phyloP scores from a whole-genome alignment of 2,797 vertebrate species.

The Lagorchestes hirsutus region DNA sequence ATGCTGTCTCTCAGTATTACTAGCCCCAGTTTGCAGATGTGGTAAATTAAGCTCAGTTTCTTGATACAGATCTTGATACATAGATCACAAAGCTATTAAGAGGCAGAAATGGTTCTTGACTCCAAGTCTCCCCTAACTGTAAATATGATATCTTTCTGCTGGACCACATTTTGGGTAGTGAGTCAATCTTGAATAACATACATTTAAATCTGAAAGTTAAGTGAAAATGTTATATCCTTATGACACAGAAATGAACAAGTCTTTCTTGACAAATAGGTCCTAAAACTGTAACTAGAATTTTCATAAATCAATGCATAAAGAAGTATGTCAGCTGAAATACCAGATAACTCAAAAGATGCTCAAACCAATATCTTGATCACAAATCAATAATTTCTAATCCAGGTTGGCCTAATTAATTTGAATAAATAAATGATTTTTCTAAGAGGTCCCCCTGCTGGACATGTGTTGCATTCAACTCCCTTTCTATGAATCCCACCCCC shows the following conservation, averaged over 20 bases:
- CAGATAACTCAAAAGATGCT: conserved; percentile 69
- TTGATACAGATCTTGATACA: background rate
- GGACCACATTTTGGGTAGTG: background rate
- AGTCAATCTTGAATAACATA: background rate
- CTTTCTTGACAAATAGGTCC: background rate
- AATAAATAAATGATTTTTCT: conserved; percentile 57
- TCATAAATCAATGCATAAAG: conserved; percentile 57
- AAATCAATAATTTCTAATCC: conserved; percentile 42
- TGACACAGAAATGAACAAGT: background rate
- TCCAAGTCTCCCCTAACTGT: background rate
- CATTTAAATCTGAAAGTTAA: conserved; percentile 50
- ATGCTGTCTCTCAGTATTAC: background rate
- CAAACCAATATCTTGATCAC: conserved; percentile 51
- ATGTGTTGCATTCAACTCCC: conserved; percentile 60
- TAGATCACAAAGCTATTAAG: background rate
- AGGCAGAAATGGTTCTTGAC: background rate
- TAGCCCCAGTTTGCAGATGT: background rate
- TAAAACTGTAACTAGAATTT: background rate
- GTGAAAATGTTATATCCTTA: conserved; percentile 32
- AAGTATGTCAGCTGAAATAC: conserved; percentile 64
- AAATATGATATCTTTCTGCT: background rate
- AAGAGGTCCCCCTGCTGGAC: conserved; percentile 40
- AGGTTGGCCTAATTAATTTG: conserved; percentile 52
- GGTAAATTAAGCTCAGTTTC: background rate
- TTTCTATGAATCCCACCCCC: background rate